Percentiles rank a stretch among this genome's conserved stretches.
phyloP scores from a whole-genome alignment of 2,797 vertebrate genomes.

The Danio choprae region DNA sequence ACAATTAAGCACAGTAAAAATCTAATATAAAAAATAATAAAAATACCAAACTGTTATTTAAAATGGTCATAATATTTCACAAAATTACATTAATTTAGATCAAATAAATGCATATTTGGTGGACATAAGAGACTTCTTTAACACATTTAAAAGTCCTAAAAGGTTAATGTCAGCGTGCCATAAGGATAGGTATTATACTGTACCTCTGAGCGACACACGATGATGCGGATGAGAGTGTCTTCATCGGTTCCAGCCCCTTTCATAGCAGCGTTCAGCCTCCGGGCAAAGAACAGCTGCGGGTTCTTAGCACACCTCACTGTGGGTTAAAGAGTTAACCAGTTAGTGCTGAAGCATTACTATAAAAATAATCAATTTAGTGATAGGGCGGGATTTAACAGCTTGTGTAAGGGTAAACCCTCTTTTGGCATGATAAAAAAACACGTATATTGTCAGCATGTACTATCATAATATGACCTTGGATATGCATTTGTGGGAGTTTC shows the following conservation, averaged over 20 bases:
- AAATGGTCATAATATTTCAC: neutral
- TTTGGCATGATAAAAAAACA: too few relatives aligned
- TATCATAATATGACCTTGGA: too few relatives aligned
- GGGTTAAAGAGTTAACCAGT: neutral
- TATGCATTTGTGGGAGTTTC: too few relatives aligned
- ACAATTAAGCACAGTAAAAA: too few relatives aligned
- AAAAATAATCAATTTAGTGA: neutral
- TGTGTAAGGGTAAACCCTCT: too few relatives aligned
- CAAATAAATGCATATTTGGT: neutral
- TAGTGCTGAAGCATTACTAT: neutral
- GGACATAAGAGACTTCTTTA: neutral
- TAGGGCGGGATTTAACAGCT: too few relatives aligned
- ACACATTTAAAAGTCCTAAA: neutral
- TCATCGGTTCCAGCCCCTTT: constrained; percentile 81
- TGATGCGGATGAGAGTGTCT: constrained; percentile 80
- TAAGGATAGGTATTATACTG: neutral
- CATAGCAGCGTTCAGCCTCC: constrained; percentile 78
- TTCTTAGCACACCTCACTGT: constrained; percentile 82
- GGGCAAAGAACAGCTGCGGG: constrained; percentile 82
- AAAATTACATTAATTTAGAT: neutral
- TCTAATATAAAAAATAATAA: too few relatives aligned
- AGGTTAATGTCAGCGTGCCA: neutral
- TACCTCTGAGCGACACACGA: constrained; percentile 81
- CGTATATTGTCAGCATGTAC: too few relatives aligned
- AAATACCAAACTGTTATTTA: neutral